phyloP scores from a whole-genome alignment of 2,888 invertebrate genomes.

The Hyposoter dolosus region DNA sequence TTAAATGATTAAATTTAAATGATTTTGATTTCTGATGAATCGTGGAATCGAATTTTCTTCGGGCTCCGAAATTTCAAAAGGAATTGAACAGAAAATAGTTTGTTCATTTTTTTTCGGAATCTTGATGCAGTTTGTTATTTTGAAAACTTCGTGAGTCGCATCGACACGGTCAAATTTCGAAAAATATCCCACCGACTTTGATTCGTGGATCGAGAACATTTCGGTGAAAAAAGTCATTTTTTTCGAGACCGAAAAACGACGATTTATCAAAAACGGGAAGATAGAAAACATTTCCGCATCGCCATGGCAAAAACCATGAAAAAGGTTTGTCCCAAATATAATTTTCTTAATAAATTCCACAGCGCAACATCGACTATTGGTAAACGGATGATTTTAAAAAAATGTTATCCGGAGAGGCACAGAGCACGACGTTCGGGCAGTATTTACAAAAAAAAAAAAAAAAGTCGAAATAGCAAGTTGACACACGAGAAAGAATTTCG shows the following conservation, averaged over 20 bases:
- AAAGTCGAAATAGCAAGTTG: slow-evolving; percentile 18
- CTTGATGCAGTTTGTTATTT: neutral
- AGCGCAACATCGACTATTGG: neutral
- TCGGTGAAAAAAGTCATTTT: neutral
- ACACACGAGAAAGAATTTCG: slow-evolving; percentile 21
- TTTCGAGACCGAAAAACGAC: too few species aligned
- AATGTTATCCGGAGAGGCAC: slow-evolving; percentile 30
- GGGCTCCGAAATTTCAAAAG: neutral
- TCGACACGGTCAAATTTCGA: neutral
- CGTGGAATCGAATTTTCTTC: neutral
- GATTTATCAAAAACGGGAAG: neutral
- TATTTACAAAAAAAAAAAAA: slow-evolving; percentile 72
- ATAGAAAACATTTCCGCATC: neutral
- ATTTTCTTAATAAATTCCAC: neutral
- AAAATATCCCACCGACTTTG: neutral
- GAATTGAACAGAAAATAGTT: neutral
- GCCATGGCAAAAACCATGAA: neutral
- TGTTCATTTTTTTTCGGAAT: neutral
- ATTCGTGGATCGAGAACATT: neutral
- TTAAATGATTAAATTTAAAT: neutral
- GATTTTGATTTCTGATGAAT: neutral
- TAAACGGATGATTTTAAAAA: slow-evolving; percentile 16
- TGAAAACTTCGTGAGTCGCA: neutral
- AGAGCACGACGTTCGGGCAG: slow-evolving; percentile 37
- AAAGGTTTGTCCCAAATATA: neutral